Evolutionary conservation across 2,888 invertebrate species (phyloP), one percentile per base, ranked within the genome.

Genomic region (Drosophila acutilabella): DNA sequence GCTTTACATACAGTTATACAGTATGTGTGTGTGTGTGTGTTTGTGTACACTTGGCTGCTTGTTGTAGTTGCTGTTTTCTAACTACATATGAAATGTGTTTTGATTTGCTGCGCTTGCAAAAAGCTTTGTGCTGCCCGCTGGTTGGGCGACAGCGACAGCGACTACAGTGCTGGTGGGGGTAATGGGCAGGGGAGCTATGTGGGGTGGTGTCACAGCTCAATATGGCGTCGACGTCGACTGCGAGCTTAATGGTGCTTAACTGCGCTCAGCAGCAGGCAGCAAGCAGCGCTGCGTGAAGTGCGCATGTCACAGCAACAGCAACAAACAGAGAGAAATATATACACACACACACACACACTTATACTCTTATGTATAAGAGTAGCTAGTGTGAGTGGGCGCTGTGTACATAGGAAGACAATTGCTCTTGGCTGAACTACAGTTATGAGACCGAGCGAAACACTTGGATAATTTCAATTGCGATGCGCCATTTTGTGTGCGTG

Each of bases 21-120:
- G 30, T 8, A 8, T 30, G 30, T 30, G 30, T 30, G 4, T 54
- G 14, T 13, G 23, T 26, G 20, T 40, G 10, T 40, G 26, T 56
- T 18, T 51, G 38, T 57, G 38, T 54, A 20, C 41, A 44, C 67
- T 62, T 76, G 44, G 62, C 60, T 61, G 14, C 13, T 68, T 47
- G 20, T 52, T 48, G 14, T 23, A 4, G 64, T 53, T 66, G 58
- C 47, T 59, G 70, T 74, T 64, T 67, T 69, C 68, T 65, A 80
- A 70, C 72, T 77, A 36, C 36, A 36, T 36, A 67, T 88, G 89
- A 88, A 85, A 85, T 86, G 88, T 80, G 84, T 89, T 86, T 86
- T 86, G 85, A 86, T 86, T 86, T 86, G 85, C 88, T 86, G 85
- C 86, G 88, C 88, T 88, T 88, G 86, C 70, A 68, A 81, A 88